Base-by-base conservation (phyloP, 2,113 vertebrate species). In the Coturnix japonica region DNA sequence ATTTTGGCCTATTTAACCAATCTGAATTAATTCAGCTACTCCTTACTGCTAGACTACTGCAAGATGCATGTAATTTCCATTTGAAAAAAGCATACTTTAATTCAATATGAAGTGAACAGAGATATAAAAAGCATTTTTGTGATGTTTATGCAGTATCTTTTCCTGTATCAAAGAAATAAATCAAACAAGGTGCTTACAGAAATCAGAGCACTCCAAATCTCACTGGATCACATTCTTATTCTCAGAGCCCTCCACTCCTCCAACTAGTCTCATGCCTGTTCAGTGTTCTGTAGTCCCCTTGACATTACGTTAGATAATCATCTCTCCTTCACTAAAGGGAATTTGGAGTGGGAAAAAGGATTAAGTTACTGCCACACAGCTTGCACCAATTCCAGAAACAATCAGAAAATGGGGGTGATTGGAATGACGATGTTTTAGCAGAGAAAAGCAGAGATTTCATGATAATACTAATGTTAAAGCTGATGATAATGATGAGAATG, bases 291-390 rank as follows among this genome's bases (percentile, higher is more conserved):
- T 57, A 86, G 95, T 75, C 21, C 30, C 46, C 53, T 69, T 23
- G 39, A 85, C 30, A 10, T 56, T 78, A 85, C 19, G 51, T 56
- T 30, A 8, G 74, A 67, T 35, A 78, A 89, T 51, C 71, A 65
- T 47, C 63, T 89, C 53, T 91, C 9, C 23, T 21, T 75, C 54
- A 41, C 35, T 54, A 69, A 81, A 73, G 41, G 25, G 56, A 94
- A 95, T 74, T 90, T 53, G 77, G 61, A 81, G 51, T 20, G 2
- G 46, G 43, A 94, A 88, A 88, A 93, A 11, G 17, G 61, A 85
- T 66, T 66, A 73, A 88, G 56, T 51, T 83, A 73, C 64, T 3
- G 1, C 59, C 80, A 81, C 57, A 59, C 37, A 91, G 76, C 61
- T 77, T 74, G 30, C 23, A 33, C 56, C 59, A 65, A 26, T 79